Evolutionary conservation across 2,888 invertebrate species (phyloP), one percentile per base, ranked within the genome.

Genomic region (Lutraria lutraria): DNA sequence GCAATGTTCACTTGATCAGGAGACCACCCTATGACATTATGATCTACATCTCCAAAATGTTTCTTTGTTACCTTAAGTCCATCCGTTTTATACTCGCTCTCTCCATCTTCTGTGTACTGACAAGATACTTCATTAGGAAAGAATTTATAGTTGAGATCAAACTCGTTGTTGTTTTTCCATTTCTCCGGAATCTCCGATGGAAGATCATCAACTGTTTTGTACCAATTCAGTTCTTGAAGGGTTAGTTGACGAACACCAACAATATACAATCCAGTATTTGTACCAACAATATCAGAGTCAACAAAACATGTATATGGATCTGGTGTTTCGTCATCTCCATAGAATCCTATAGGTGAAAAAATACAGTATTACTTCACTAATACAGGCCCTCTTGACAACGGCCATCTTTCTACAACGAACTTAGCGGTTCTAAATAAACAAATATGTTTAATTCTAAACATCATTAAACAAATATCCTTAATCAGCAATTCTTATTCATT

Each of bases 71-170:
- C 94, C 87, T 87, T 90, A n/a, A 94, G 92, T n/a, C 96, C 96
- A n/a, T 94, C 94, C 43, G 95, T 94, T 29, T 94, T 92, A 96
- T 96, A 96, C 8, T 93, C 93, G 6, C 94, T 93, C 0, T 87
- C 86, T 13, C 90, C 89, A 52, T 95, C 93, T 72, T 96, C 94
- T 88, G 94, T 96, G 91, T 95, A 97, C 81, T 95, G 95, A 92
- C 97, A 97, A 4, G 96, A 96, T 3, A 96, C 95, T 25, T 96
- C 94, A 90, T 94, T 96, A 6, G 96, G 94, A 19, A 95, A 90
- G n/a, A 97, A 88, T 31, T 94, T 92, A 92, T 96, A 97, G 88
- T 96, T 94, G n/a, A 95, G 95, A 1, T 94, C 93, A 90, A 97
- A 96, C 29, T 94, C 92, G 13, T 94, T 88, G n/a, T 95, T 88